phyloP scores from a whole-genome alignment of 1,140 invertebrate species.

The Aphelenchoides fujianensis region DNA sequence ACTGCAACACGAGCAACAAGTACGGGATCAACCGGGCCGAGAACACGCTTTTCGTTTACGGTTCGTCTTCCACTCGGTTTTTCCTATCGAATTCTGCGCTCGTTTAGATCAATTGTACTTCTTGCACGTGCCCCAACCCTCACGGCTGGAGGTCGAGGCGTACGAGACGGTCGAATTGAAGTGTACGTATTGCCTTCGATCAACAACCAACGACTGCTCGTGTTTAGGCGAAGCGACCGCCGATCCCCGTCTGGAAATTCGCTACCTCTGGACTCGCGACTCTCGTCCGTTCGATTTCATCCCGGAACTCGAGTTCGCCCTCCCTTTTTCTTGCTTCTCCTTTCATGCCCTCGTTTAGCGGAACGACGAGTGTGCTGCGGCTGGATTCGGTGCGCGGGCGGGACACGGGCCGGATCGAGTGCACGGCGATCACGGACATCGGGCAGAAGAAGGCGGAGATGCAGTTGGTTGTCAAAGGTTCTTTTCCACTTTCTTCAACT shows the following conservation, averaged over 20 bases:
- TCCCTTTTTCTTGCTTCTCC: too few relatives aligned
- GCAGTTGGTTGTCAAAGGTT: slow-evolving; percentile 53
- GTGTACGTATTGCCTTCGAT: too few relatives aligned
- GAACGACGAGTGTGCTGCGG: slow-evolving; percentile 75
- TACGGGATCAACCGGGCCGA: slow-evolving; percentile 76
- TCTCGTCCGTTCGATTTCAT: slow-evolving; percentile 73
- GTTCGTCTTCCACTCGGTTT: slow-evolving; percentile 64
- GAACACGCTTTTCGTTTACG: slow-evolving; percentile 77
- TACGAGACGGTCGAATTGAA: slow-evolving; percentile 84
- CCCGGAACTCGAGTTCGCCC: too few relatives aligned
- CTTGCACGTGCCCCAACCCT: slow-evolving; percentile 67
- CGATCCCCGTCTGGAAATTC: slow-evolving; percentile 75
- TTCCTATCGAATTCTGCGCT: slow-evolving; percentile 32
- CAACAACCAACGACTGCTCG: too few relatives aligned
- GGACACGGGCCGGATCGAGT: slow-evolving; percentile 91
- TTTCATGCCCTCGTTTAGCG: slow-evolving; percentile 66
- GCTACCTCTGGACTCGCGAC: slow-evolving; percentile 83
- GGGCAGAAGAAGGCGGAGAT: slow-evolving; percentile 77
- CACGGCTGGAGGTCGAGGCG: slow-evolving; percentile 84
- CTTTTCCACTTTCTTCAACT: too few relatives aligned
- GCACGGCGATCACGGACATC: slow-evolving; percentile 82
- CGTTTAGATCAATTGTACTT: slow-evolving; percentile 59
- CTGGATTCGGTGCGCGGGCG: slow-evolving; percentile 88
- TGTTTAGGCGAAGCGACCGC: slow-evolving; percentile 83
- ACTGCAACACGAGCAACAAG: slow-evolving; percentile 86